Conservation (phyloP, 2,888 invertebrate species). For the Xestia rhomboidea region DNA sequence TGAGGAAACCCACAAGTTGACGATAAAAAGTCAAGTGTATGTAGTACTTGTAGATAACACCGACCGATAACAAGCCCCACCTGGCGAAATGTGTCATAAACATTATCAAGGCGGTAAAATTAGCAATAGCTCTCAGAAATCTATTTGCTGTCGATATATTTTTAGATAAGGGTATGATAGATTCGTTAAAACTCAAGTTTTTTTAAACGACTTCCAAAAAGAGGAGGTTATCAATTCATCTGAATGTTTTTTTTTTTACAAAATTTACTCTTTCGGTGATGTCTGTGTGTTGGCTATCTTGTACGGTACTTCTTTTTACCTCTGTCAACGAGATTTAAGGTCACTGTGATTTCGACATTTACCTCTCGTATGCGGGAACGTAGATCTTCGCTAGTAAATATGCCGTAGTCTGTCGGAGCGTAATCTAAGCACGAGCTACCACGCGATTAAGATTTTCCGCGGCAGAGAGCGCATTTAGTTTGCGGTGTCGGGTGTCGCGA, state of each 20-base stretch:
- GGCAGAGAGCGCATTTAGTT: not conserved
- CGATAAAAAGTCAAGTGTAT: constrained; percentile 18
- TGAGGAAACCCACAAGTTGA: constrained; percentile 11
- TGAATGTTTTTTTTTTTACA: not conserved
- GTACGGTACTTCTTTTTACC: not conserved
- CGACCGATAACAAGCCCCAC: constrained; percentile 25
- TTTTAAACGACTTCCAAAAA: not conserved
- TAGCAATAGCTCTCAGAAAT: constrained; percentile 11
- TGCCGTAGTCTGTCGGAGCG: too few relatives aligned
- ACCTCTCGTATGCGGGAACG: too few relatives aligned
- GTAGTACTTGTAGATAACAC: constrained; percentile 15
- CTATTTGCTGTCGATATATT: constrained; percentile 1
- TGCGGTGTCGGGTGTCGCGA: not conserved
- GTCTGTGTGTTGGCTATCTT: not conserved
- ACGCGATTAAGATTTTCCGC: not conserved
- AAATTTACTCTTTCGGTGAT: not conserved
- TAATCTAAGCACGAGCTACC: not conserved
- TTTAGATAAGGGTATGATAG: not conserved
- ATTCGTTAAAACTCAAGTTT: not conserved
- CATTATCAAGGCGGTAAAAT: not conserved
- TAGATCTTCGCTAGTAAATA: too few relatives aligned
- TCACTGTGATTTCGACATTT: not conserved
- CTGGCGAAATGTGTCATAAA: not conserved
- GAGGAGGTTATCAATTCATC: too few relatives aligned
- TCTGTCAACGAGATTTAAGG: not conserved